Conservation (phyloP, 2,888 invertebrate genomes). For the Unio pictorum region DNA sequence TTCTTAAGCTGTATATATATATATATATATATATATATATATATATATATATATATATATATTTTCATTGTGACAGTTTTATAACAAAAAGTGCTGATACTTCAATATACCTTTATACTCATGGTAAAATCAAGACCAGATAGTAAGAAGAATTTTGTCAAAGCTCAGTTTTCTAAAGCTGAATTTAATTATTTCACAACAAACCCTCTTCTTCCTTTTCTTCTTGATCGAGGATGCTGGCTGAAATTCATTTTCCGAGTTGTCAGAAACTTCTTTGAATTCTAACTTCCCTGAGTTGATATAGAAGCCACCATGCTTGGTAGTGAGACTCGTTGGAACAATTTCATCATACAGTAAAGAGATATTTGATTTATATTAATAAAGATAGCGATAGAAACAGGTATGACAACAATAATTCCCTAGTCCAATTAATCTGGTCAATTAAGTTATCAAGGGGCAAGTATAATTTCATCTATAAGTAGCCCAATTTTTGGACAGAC, state of each 20-base stretch:
- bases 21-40: too few relatives aligned
- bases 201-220: conserved; percentile 54
- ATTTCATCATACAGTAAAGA: conserved; percentile 89
- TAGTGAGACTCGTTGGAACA: conserved; percentile 91
- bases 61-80: too few relatives aligned
- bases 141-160: background rate
- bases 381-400: background rate
- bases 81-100: background rate
- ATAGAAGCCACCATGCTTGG: conserved; percentile 94
- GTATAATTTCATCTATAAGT: too few relatives aligned
- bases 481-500: too few relatives aligned
- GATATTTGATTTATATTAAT: background rate
- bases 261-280: conserved; percentile 78
- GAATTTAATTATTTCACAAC: background rate
- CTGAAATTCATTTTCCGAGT: conserved; percentile 60
- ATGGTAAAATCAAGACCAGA: background rate
- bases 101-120: background rate
- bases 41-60: too few relatives aligned
- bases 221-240: conserved; percentile 28
- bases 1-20: too few relatives aligned
- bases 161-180: background rate
- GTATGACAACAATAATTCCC: background rate
- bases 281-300: conserved; percentile 94
- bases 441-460: too few relatives aligned
- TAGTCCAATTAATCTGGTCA: too few relatives aligned